phyloP scores from a whole-genome alignment of 1,140 invertebrate genomes.

The Euschistus heros region DNA sequence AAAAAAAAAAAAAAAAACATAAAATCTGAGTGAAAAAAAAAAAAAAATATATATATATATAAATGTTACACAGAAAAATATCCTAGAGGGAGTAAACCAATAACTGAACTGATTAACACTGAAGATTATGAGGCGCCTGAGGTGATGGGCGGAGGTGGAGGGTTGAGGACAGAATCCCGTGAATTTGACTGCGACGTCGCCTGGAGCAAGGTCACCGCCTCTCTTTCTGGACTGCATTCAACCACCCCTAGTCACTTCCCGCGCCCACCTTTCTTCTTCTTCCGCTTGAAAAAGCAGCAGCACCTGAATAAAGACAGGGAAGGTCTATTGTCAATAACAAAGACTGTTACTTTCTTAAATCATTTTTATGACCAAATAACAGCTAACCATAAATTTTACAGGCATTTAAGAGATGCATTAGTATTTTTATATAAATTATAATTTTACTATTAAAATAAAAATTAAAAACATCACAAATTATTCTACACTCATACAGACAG shows the following conservation, averaged over 20 bases:
- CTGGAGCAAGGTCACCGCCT: slow-evolving; percentile 51
- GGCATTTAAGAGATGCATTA: too few species aligned
- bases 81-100: too few species aligned
- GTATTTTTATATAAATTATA: too few species aligned
- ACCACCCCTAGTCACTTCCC: slow-evolving; percentile 62
- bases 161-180: slow-evolving; percentile 47
- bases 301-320: slow-evolving; percentile 49
- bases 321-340: slow-evolving; percentile 4
- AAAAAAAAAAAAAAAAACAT: not conserved
- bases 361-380: too few species aligned
- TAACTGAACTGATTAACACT: too few species aligned
- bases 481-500: too few species aligned
- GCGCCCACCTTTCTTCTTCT: slow-evolving; percentile 85
- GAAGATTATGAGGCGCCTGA: not conserved
- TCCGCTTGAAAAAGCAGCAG: slow-evolving; percentile 92
- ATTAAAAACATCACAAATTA: too few species aligned
- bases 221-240: slow-evolving; percentile 47
- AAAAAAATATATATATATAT: not conserved
- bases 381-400: too few species aligned
- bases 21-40: not conserved
- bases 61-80: too few species aligned
- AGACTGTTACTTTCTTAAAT: not conserved
- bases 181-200: slow-evolving; percentile 56
- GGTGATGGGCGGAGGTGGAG: slow-evolving; percentile 16
- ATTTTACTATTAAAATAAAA: too few species aligned